phyloP scores from a whole-genome alignment of 2,113 vertebrate genomes.

The Pterocles orientalis region DNA sequence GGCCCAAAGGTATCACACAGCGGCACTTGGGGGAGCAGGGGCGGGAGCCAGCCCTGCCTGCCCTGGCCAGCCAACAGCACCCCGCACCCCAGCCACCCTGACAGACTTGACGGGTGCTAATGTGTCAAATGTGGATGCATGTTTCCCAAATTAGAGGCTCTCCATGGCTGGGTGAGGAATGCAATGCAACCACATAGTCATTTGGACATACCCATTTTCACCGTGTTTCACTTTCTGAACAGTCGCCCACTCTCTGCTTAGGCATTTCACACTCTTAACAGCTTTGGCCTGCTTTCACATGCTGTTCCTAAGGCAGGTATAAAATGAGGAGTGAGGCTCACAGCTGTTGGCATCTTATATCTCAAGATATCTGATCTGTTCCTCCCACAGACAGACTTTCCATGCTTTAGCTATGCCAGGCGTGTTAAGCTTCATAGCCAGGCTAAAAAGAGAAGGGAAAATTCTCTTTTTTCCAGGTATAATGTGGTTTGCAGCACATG shows the following conservation, averaged over 20 bases:
- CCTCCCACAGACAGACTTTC: neutral
- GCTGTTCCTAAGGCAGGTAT: neutral
- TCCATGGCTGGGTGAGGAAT: neutral
- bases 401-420: neutral
- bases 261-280: neutral
- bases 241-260: neutral
- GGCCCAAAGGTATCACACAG: neutral
- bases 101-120: accelerated
- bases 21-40: neutral
- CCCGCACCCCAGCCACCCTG: neutral
- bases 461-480: neutral
- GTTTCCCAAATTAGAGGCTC: neutral
- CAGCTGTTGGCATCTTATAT: neutral
- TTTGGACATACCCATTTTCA: neutral
- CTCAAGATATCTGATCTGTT: neutral
- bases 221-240: neutral
- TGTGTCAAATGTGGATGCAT: accelerated
- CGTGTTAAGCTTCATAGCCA: neutral
- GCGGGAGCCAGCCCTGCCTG: neutral
- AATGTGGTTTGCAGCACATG: neutral
- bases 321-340: neutral
- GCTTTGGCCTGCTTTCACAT: neutral
- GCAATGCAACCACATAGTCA: neutral
- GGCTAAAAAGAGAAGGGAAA: neutral
- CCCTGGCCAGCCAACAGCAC: neutral